Conservation (phyloP, 2,797 vertebrate genomes). For the Florisuga fusca region DNA sequence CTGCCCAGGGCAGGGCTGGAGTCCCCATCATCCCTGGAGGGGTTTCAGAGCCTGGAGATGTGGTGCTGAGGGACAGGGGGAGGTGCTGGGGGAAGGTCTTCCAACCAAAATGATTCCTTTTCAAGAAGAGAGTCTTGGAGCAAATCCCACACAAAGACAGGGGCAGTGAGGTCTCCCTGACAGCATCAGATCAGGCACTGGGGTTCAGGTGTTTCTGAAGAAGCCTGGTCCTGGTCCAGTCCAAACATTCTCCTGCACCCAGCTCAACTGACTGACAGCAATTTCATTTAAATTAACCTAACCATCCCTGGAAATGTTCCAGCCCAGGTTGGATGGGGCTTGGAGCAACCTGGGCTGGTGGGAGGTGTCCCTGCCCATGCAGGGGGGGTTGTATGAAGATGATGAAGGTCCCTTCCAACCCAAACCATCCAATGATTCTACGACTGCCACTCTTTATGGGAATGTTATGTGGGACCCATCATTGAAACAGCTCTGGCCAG, state of each 20-base stretch:
- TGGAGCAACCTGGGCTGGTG: no score
- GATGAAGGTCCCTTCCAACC: no score
- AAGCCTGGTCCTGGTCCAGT: rapidly evolving
- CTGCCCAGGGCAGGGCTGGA: no score
- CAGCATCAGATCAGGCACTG: rapidly evolving
- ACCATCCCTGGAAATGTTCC: no score
- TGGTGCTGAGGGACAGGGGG: no score
- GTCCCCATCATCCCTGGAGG: no score
- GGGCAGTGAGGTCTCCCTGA: rapidly evolving
- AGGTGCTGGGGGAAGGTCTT: background rate
- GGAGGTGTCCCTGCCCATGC: no score
- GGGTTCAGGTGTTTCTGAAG: background rate
- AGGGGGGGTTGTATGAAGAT: no score
- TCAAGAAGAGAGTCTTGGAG: rapidly evolving
- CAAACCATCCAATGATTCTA: no score
- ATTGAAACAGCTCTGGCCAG: background rate
- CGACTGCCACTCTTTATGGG: no score
- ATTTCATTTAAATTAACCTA: background rate
- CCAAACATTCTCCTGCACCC: background rate
- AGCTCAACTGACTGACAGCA: rapidly evolving
- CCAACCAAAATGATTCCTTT: background rate
- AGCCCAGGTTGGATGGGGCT: no score
- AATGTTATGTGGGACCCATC: rapidly evolving
- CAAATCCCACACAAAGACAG: rapidly evolving
- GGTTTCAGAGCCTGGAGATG: no score